These are phyloP conservation scores for Aphyosemion australe DNA, from an alignment of 2,113 vertebrate species.

Conservation along the genomic window DNA sequence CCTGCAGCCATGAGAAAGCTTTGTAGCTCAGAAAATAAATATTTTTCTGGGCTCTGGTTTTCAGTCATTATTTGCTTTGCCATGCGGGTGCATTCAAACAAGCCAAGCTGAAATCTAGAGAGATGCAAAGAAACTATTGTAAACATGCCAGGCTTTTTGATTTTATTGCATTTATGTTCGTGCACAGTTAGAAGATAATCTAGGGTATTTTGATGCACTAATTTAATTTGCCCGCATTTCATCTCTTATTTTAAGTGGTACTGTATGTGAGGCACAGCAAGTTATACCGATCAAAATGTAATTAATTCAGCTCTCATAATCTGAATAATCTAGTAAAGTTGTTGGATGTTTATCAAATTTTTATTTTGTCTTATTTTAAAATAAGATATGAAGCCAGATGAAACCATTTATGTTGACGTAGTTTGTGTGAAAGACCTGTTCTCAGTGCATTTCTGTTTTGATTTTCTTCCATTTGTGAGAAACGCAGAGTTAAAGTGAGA, in stretches of 20 bases:
- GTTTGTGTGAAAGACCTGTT: no score
- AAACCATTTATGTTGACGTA: no score
- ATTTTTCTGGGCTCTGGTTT: conserved; percentile 45
- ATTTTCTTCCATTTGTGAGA: no score
- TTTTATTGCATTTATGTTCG: neutral
- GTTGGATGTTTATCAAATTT: no score
- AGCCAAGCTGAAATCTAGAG: conserved; percentile 28
- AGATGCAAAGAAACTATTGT: conserved; percentile 32
- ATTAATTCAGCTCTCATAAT: neutral
- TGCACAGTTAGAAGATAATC: neutral
- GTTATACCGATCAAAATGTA: neutral
- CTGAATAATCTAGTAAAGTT: neutral
- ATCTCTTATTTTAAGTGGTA: neutral
- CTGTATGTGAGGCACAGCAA: neutral
- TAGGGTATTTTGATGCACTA: neutral
- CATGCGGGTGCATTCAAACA: conserved; percentile 32
- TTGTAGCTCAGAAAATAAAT: conserved; percentile 62
- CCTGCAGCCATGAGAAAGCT: conserved; percentile 50
- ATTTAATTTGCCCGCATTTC: neutral
- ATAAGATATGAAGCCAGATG: no score
- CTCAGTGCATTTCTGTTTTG: no score
- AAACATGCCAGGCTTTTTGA: conserved; percentile 4
- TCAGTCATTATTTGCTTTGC: conserved; percentile 53
- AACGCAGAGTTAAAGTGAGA: no score
- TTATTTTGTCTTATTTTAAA: neutral